Percentiles rank a stretch among this genome's conserved stretches.
phyloP scores from a whole-genome alignment of 2,888 invertebrate species.

The Lithosia quadra region DNA sequence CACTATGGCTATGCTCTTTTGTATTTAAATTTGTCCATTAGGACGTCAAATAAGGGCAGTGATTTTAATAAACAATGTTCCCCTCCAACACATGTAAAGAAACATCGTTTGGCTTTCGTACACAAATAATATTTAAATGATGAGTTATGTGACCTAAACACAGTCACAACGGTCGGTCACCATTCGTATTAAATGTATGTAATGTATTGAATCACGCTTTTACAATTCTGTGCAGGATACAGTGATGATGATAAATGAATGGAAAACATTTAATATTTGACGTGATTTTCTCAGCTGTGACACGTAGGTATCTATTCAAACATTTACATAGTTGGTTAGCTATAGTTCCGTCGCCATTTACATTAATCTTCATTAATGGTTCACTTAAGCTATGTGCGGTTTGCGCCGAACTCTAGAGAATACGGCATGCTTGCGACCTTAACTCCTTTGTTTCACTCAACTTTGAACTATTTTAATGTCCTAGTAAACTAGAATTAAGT shows the following conservation, averaged over 20 bases:
- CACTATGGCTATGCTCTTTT: neutral
- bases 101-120: slow-evolving; percentile 43
- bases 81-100: slow-evolving; percentile 9
- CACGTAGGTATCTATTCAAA: slow-evolving; percentile 40
- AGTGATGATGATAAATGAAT: slow-evolving; percentile 48
- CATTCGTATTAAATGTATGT: slow-evolving; percentile 29
- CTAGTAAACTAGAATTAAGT: slow-evolving; percentile 53
- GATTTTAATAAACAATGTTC: slow-evolving; percentile 14
- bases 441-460: slow-evolving; percentile 56
- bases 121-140: slow-evolving; percentile 38
- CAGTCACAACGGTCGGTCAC: slow-evolving; percentile 24
- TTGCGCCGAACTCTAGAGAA: slow-evolving; percentile 64
- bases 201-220: slow-evolving; percentile 40
- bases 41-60: neutral
- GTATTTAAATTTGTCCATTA: neutral
- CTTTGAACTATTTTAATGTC: slow-evolving; percentile 65
- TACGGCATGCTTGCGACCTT: slow-evolving; percentile 58
- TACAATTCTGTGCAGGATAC: slow-evolving; percentile 24
- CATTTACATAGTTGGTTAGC: slow-evolving; percentile 45
- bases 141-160: slow-evolving; percentile 35
- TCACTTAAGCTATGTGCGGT: slow-evolving; percentile 77
- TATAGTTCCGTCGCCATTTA: slow-evolving; percentile 68
- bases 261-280: slow-evolving; percentile 46
- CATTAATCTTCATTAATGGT: slow-evolving; percentile 85
- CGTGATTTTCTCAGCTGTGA: slow-evolving; percentile 46